These are phyloP conservation scores for Ornithoptera priamus DNA, from an alignment of 2,888 invertebrate species.

Conservation along the genomic window DNA sequence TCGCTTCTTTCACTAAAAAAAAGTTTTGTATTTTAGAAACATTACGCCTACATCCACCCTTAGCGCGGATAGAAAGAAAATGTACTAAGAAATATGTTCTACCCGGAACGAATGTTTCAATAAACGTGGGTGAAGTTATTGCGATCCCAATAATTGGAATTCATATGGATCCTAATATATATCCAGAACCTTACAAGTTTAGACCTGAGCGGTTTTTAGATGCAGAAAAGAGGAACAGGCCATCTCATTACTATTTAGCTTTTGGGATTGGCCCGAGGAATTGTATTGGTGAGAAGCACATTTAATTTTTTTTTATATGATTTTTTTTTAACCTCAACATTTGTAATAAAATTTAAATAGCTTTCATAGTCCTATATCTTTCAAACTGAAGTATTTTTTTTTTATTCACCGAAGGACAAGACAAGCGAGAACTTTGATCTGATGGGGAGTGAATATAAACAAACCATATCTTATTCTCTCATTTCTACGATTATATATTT, in stretches of 20 bases:
- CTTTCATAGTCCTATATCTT: too few relatives aligned
- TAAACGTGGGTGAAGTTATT: conserved; percentile 71
- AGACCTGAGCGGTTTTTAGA: conserved; percentile 78
- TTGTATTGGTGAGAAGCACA: conserved; percentile 65
- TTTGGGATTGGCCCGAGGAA: conserved; percentile 79
- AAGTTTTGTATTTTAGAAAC: conserved; percentile 69
- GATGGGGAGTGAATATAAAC: too few relatives aligned
- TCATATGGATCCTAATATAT: conserved; percentile 78
- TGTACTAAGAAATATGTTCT: conserved; percentile 78
- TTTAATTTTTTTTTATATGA: background rate
- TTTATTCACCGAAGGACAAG: too few relatives aligned
- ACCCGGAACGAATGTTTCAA: conserved; percentile 63
- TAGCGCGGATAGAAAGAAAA: conserved; percentile 72
- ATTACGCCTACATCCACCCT: conserved; percentile 79
- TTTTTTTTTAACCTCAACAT: background rate
- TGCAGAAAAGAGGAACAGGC: conserved; percentile 72
- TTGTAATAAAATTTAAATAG: too few relatives aligned
- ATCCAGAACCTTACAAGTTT: conserved; percentile 76
- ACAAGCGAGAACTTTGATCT: too few relatives aligned
- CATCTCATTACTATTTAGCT: conserved; percentile 73
- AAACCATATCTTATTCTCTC: too few relatives aligned
- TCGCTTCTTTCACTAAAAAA: too few relatives aligned
- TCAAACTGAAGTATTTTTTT: too few relatives aligned
- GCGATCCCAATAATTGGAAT: conserved; percentile 71
- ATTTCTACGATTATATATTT: too few relatives aligned